These are phyloP conservation scores for Phoeniculus purpureus DNA, from an alignment of 2,797 vertebrate genomes.

Conservation along the genomic window DNA sequence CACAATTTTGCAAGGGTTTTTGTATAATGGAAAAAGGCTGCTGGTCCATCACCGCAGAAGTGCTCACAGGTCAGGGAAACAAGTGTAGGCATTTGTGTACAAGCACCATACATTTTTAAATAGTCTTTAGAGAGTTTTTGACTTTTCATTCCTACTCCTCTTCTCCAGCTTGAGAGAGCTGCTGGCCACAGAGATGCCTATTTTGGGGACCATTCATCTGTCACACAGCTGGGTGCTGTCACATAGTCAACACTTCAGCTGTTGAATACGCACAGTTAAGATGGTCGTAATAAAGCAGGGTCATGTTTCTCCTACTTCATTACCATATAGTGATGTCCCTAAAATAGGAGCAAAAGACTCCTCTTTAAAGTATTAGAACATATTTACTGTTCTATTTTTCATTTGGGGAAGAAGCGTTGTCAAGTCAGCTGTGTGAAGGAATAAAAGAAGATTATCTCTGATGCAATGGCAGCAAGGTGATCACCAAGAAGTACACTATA, in stretches of 20 bases:
- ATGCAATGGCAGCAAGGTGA: neutral
- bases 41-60: neutral
- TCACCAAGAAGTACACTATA: neutral
- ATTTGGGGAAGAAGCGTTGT: neutral
- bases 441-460: neutral
- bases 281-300: neutral
- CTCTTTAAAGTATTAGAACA: neutral
- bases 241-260: neutral
- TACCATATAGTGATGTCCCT: neutral
- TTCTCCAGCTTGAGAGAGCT: neutral
- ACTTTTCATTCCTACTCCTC: neutral
- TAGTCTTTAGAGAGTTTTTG: neutral
- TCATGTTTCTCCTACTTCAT: neutral
- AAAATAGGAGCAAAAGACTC: neutral
- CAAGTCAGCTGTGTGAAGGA: neutral
- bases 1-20: neutral
- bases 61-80: neutral
- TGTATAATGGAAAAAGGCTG: neutral
- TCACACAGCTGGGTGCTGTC: neutral
- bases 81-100: neutral
- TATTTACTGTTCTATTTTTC: neutral
- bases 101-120: neutral
- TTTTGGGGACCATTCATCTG: neutral
- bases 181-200: neutral
- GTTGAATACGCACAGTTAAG: neutral